Conservation (phyloP, 2,888 invertebrate species). For the Tipula confusa region DNA sequence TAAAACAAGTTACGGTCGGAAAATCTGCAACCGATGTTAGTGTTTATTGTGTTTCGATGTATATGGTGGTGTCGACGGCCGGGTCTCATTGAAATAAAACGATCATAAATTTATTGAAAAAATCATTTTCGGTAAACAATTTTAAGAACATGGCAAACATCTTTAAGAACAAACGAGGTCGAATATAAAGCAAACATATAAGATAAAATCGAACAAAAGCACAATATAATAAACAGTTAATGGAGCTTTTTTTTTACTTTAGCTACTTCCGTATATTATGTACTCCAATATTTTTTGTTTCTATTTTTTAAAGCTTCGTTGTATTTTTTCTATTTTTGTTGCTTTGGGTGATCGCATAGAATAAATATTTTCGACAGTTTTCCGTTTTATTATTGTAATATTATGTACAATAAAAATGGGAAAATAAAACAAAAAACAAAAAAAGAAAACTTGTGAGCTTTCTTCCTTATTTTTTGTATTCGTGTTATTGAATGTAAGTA, state of each 20-base stretch:
- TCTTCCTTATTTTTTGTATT: neutral
- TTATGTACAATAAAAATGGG: neutral
- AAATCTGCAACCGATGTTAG: neutral
- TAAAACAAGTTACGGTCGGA: neutral
- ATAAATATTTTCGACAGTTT: neutral
- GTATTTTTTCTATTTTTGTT: neutral
- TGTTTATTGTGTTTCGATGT: too few relatives aligned
- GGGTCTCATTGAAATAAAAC: neutral
- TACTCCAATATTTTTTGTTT: neutral
- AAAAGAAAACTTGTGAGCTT: neutral
- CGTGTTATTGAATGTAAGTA: conserved; percentile 1
- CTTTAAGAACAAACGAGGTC: neutral
- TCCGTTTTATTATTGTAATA: neutral
- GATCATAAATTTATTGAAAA: neutral
- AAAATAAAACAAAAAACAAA: neutral
- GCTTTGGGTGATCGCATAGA: neutral
- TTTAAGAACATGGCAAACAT: neutral
- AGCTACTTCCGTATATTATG: neutral
- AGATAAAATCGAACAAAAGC: neutral
- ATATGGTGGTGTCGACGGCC: neutral
- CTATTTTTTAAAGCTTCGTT: neutral
- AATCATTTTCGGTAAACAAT: neutral
- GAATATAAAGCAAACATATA: neutral
- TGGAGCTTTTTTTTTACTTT: neutral
- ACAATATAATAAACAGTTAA: conserved; percentile 12